Evolutionary conservation across 1,140 invertebrate species (phyloP).

Genomic region (Lordiphosa collinella): DNA sequence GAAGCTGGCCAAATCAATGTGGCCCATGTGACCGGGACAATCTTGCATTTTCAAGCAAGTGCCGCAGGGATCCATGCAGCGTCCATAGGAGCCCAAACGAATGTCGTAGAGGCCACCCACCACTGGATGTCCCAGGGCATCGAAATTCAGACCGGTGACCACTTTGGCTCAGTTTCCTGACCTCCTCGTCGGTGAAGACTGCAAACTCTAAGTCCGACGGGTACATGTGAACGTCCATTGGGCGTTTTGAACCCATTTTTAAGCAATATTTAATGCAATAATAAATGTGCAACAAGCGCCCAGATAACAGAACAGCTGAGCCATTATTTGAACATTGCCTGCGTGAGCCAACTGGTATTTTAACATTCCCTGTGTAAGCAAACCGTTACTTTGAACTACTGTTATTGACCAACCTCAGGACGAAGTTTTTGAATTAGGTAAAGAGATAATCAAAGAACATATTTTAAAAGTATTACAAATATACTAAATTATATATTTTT

Average conservation of each 20-base stretch:
- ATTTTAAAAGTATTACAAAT: too few species aligned
- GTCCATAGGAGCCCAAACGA: conserved; percentile 84
- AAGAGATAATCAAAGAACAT: too few species aligned
- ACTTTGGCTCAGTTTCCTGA: conserved; percentile 94
- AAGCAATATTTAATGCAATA: too few species aligned
- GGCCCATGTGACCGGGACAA: conserved; percentile 97
- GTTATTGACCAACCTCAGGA: too few species aligned
- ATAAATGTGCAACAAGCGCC: too few species aligned
- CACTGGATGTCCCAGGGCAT: conserved; percentile 90
- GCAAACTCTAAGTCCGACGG: conserved; percentile 83
- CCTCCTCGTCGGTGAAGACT: conserved; percentile 89
- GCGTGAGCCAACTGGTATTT: too few species aligned
- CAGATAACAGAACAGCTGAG: not conserved
- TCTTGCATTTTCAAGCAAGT: conserved; percentile 88
- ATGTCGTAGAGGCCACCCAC: conserved; percentile 93
- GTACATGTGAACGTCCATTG: conserved; percentile 55
- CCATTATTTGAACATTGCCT: not conserved
- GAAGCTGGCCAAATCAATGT: conserved; percentile 94
- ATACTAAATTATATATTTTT: too few species aligned
- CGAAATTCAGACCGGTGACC: conserved; percentile 90
- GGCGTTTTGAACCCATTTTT: conserved; percentile 51
- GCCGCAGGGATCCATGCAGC: conserved; percentile 86
- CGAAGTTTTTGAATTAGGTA: too few species aligned
- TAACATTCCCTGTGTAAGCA: too few species aligned
- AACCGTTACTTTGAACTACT: too few species aligned